Evolutionary conservation across 2,797 vertebrate species (phyloP).

Genomic region (Onychomys arenicola): DNA sequence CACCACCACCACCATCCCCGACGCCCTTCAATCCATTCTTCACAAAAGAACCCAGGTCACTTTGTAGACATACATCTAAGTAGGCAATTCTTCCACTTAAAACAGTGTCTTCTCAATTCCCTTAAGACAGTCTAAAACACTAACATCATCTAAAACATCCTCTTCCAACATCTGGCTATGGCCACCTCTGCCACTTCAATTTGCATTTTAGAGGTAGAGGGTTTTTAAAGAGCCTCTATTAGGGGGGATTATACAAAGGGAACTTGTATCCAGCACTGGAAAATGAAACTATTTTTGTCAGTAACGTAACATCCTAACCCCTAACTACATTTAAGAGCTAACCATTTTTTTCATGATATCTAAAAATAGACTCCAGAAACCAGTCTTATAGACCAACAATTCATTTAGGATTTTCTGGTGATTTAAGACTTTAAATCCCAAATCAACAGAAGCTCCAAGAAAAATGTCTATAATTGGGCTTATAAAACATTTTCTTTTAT

Average conservation of each 20-base stretch:
- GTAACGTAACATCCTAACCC: not conserved
- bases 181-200: not conserved
- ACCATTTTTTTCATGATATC: conserved; percentile 57
- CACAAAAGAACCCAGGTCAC: not conserved
- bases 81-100: conserved; percentile 2
- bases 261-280: conserved; percentile 25
- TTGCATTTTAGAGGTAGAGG: not conserved
- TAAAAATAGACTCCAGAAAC: conserved; percentile 53
- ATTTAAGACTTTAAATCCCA: conserved; percentile 57
- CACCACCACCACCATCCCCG: too few species aligned
- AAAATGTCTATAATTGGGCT: conserved; percentile 58
- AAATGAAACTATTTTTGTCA: conserved; percentile 53
- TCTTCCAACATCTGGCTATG: conserved; percentile 6
- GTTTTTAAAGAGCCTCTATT: conserved; percentile 15
- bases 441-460: conserved; percentile 59
- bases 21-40: conserved; percentile 30
- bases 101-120: not conserved
- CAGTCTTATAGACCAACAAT: conserved; percentile 13
- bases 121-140: not conserved
- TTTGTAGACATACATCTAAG: conserved; percentile 14
- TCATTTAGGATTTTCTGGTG: conserved; percentile 43
- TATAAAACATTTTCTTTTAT: conserved; percentile 20
- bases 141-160: conserved; percentile 9
- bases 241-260: not conserved
- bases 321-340: not conserved